Evolutionary conservation across 1,140 invertebrate genomes (phyloP), one percentile per base, ranked within the genome.

Genomic region (Eufriesea mexicana): DNA sequence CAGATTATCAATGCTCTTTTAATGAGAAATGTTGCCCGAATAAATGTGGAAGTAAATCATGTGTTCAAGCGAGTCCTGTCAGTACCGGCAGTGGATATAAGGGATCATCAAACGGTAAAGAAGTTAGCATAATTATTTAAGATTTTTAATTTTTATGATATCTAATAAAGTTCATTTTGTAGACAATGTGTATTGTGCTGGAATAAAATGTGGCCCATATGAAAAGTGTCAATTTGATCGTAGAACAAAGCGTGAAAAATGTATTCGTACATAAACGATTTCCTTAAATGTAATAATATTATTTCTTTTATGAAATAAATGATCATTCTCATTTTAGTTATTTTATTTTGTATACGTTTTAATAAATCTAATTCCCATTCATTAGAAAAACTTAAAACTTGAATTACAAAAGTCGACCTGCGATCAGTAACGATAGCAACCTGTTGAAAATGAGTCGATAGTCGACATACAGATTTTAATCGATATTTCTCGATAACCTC

Each of bases 1-100:
- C 96, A 68, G 96, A 96, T 89, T 95, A 94, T 83, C 95, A 96
- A 84, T 97, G 96, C 92, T 88, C 92, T 64, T 92, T 94, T 84
- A 96, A 94, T 86, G 95, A 95, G 90, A 95, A 95, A 86, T 97
- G 96, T 91, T 97, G 96, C 86, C 94, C 96, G 6, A 97, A 97
- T 92, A 92, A 95, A 79, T 97, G 96, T 92, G 96, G 96, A 85
- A 94, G 94, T 35, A 95, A 95, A 85, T 97, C 96, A 5, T 97
- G 96, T 86, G 94, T 94, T 0, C 90, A 94, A 35, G 86, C 95
- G 0, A 95, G 95, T 47, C 83, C 91, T 23, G 90, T 93, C 67
- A 94, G 81, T 71, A 94, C 92, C 70, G 93, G 91, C 79, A 90
- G 86, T 18, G 89, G 91, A 42, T 92, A 92, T 76, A 92, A 92